Conservation (phyloP, 2,888 invertebrate species). For the Podabrus alpinus region DNA sequence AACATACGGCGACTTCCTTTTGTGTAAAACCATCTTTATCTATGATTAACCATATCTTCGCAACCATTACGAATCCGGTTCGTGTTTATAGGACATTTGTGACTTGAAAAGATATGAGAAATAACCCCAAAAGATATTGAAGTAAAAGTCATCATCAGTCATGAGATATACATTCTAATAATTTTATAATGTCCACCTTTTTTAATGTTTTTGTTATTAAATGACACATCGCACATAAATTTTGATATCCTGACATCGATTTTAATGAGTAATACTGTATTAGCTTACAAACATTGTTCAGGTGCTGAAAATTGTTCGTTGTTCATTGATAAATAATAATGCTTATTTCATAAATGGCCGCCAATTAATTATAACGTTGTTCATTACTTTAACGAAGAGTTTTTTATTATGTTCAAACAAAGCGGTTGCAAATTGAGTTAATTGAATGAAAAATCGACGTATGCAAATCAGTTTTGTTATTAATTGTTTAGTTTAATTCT, state of each 20-base stretch:
- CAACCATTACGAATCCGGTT: not conserved
- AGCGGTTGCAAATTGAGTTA: not conserved
- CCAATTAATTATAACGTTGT: not conserved
- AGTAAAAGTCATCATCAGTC: not conserved
- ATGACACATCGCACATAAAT: not conserved
- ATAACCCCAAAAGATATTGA: not conserved
- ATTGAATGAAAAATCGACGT: not conserved
- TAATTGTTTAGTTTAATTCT: not conserved
- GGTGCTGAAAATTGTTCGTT: not conserved
- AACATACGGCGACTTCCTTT: not conserved
- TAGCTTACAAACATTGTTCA: not conserved
- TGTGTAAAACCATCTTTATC: not conserved
- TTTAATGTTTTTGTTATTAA: not conserved
- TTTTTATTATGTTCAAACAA: not conserved
- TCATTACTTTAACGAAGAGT: not conserved
- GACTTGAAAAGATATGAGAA: not conserved
- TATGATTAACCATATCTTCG: not conserved
- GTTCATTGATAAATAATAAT: not conserved
- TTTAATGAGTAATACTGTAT: not conserved
- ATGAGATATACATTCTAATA: not conserved
- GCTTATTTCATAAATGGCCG: not conserved
- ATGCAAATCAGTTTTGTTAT: not conserved
- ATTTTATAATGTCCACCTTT: not conserved
- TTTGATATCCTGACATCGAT: not conserved
- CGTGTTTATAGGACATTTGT: not conserved